phyloP scores from a whole-genome alignment of 2,888 invertebrate genomes.

The Yponomeuta malinellus region DNA sequence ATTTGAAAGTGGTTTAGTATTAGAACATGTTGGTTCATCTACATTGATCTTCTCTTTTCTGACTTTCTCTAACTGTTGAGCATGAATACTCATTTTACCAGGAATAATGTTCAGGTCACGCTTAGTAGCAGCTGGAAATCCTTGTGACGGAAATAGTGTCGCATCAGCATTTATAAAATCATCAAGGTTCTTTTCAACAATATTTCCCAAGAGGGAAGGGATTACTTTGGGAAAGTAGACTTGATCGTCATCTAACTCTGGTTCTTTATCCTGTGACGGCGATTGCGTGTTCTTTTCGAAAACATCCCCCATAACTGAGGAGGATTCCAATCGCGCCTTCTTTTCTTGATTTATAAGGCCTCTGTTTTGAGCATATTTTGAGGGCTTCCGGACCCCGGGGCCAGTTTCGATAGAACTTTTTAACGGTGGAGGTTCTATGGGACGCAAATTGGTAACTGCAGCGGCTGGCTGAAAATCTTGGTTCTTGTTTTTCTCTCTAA shows the following conservation, averaged over 20 bases:
- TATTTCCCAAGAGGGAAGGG: constrained; percentile 64
- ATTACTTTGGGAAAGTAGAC: constrained; percentile 67
- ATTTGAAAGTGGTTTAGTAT: constrained; percentile 23
- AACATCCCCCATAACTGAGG: constrained; percentile 44
- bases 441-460: constrained; percentile 69
- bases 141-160: constrained; percentile 48
- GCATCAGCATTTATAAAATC: constrained; percentile 29
- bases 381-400: constrained; percentile 40
- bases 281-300: constrained; percentile 45
- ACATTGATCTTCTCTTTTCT: constrained; percentile 39
- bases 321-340: constrained; percentile 40
- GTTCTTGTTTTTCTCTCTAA: constrained; percentile 71
- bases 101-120: constrained; percentile 41
- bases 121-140: constrained; percentile 70
- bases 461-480: constrained; percentile 78
- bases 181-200: constrained; percentile 71
- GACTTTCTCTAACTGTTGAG: constrained; percentile 53
- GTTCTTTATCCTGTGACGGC: constrained; percentile 15
- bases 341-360: constrained; percentile 56
- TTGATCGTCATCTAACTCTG: constrained; percentile 48
- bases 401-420: constrained; percentile 34
- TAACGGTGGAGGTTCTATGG: constrained; percentile 26
- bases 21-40: constrained; percentile 31
- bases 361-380: constrained; percentile 61
- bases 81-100: constrained; percentile 67